A percentile compares a stretch with the other conserved stretches of the same genome.
phyloP scores from a whole-genome alignment of 2,888 invertebrate species.

The Trichogramma dendrolimi region DNA sequence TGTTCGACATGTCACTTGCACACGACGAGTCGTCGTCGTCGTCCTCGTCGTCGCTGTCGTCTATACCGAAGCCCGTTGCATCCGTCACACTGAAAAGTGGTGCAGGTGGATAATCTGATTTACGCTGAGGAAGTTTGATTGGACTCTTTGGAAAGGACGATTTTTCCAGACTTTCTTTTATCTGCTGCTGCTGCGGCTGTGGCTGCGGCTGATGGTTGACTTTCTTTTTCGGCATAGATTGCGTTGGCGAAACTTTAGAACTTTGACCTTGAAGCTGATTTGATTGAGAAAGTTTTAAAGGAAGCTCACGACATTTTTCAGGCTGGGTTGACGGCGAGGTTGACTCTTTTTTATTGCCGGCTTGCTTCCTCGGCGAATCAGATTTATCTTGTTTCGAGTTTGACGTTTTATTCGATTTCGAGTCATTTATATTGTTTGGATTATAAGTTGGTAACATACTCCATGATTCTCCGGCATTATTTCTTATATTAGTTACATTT shows the following conservation, averaged over 20 bases:
- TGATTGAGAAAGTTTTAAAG: background rate
- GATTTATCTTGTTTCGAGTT: no score
- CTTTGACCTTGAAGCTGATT: constrained; percentile 10
- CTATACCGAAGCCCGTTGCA: background rate
- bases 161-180: background rate
- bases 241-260: no score
- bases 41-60: constrained; percentile 3
- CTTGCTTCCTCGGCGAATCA: no score
- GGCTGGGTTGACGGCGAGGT: no score
- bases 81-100: background rate
- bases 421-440: no score
- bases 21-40: constrained; percentile 45
- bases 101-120: background rate
- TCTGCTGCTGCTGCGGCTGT: background rate
- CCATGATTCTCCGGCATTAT: no score
- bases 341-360: no score
- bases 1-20: constrained; percentile 44
- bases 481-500: no score
- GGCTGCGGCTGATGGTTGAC: background rate
- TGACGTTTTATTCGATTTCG: no score
- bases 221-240: background rate
- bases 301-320: no score
- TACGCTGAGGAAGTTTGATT: background rate
- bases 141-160: background rate
- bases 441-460: no score